Conservation (phyloP, 2,113 vertebrate species). For the Planiliza haematocheilus region DNA sequence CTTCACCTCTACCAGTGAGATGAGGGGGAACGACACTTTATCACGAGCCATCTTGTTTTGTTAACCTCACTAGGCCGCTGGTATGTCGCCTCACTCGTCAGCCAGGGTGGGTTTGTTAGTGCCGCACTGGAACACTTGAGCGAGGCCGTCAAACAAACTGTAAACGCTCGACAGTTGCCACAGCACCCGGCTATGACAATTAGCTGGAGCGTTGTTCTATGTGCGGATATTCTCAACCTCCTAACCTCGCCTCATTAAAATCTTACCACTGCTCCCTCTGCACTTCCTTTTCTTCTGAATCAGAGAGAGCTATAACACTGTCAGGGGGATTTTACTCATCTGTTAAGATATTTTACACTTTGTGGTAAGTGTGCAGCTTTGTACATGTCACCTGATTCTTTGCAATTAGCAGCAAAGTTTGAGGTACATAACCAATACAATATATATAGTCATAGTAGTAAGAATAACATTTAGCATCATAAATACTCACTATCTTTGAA, state of each 20-base stretch:
- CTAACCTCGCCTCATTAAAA: conserved; percentile 45
- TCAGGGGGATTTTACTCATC: neutral
- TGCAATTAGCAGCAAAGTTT: too few species aligned
- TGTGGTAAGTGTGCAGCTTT: too few species aligned
- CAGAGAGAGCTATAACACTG: neutral
- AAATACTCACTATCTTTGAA: too few species aligned
- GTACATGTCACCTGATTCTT: too few species aligned
- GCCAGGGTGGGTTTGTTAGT: conserved; percentile 1
- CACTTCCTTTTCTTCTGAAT: neutral
- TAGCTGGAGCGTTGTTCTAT: conserved; percentile 37
- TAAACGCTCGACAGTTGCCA: conserved; percentile 17
- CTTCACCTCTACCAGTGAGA: conserved; percentile 8
- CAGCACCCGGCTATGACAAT: conserved; percentile 27
- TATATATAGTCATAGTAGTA: too few species aligned
- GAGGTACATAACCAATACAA: too few species aligned
- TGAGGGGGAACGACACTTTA: conserved; percentile 4
- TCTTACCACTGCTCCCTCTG: conserved; percentile 6
- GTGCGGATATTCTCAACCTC: conserved; percentile 24
- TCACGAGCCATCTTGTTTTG: conserved; percentile 28
- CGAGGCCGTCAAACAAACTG: conserved; percentile 10
- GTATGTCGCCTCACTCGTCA: conserved; percentile 19
- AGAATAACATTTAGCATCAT: too few species aligned
- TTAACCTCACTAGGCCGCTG: conserved; percentile 21
- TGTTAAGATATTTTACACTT: neutral
- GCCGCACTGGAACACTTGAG: conserved; percentile 35